Conservation (phyloP, 2,113 vertebrate genomes). For the Heliornis fulica region DNA sequence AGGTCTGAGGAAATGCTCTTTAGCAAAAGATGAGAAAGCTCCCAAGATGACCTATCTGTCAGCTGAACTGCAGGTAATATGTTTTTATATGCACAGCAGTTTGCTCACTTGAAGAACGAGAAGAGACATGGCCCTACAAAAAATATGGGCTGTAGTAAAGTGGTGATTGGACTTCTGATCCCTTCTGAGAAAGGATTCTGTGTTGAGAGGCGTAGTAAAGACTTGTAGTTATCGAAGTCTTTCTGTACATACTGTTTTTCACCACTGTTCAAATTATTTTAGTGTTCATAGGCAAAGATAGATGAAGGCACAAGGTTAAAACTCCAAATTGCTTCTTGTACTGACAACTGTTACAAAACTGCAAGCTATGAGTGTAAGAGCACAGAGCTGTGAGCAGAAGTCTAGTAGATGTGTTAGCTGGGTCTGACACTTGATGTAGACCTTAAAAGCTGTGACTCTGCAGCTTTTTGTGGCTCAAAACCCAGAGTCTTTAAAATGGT, state of each 20-base stretch:
- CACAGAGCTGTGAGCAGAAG: neutral
- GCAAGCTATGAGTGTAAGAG: neutral
- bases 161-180: neutral
- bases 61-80: neutral
- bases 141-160: neutral
- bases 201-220: neutral
- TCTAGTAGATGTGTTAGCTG: neutral
- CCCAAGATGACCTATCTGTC: neutral
- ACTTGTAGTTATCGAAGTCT: neutral
- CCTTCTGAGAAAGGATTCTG: neutral
- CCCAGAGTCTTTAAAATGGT: neutral
- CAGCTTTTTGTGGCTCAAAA: neutral
- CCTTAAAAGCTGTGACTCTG: neutral
- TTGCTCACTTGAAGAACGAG: neutral
- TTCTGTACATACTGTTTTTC: neutral
- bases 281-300: neutral
- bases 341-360: neutral
- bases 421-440: neutral
- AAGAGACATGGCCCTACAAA: neutral
- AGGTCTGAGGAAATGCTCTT: slow-evolving; percentile 8
- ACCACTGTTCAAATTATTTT: neutral
- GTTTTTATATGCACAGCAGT: neutral
- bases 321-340: neutral
- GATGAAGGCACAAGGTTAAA: neutral
- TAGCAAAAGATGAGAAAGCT: neutral